Evolutionary conservation across 2,113 vertebrate genomes (phyloP), one percentile per base, ranked within the genome.

Genomic region (Amblyopsis rosae): DNA sequence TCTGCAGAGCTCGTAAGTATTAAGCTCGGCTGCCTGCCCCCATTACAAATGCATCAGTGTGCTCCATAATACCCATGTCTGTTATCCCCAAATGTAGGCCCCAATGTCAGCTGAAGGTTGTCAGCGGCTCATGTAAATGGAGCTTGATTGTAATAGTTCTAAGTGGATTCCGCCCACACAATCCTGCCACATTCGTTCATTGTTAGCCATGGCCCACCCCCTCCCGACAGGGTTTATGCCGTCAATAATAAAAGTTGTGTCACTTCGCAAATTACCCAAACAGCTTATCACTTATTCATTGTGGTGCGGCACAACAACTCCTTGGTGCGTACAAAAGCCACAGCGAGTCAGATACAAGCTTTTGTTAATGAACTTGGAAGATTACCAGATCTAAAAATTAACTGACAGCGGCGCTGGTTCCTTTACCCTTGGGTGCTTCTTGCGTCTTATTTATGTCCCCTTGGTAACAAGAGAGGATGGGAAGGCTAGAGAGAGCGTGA

Each of bases 221-320:
- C 16, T 3, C 56, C 12, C 76, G 84, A 80, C 86, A 81, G 74
- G 81, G 70, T 79, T 86, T 75, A 72, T 48, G 70, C 45, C 62
- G 73, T 89, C 83, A 88, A 91, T 89, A 93, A 91, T 87, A 89
- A 87, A 91, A 92, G 81, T 83, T 78, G 85, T 86, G 87, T 88
- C 83, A 87, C 81, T 88, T 86, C 62, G 66, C 82, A 87, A 85
- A 92, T 91, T 87, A 93, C 83, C 86, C 81, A 88, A 90, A 90
- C 79, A 85, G 79, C 86, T 87, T 87, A 91, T 90, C 81, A 84
- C 82, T 88, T 88, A 82, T 90, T 86, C 85, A 87, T 89, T 87
- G 82, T 82, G 58, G 75, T 77, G 73, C 79, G 81, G 88, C 82
- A 85, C 78, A 81, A 79, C 79, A 82, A 82, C 65, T 80, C 66